These are phyloP conservation scores for Trachops cirrhosus DNA, from an alignment of 2,797 vertebrate species.

Conservation along the genomic window DNA sequence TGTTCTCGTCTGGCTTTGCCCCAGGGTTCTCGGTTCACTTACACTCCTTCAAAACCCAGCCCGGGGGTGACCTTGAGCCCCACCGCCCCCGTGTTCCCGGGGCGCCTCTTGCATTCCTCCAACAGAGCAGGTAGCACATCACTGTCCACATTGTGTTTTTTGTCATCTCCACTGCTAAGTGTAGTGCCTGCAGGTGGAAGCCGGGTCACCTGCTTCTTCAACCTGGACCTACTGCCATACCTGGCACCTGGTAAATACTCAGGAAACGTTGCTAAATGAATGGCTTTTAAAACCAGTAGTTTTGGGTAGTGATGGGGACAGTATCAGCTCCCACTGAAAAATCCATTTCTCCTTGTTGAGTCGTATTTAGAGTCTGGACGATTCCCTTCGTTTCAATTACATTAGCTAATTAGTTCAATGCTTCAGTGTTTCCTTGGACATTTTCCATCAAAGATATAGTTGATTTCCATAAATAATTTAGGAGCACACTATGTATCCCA, in stretches of 20 bases:
- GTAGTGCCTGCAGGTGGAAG: neutral
- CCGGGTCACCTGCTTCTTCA: neutral
- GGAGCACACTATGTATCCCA: neutral
- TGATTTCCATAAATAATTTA: slow-evolving; percentile 68
- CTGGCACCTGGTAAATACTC: neutral
- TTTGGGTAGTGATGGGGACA: neutral
- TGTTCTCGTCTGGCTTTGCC: neutral
- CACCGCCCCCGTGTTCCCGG: fast-evolving
- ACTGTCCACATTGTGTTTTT: fast-evolving
- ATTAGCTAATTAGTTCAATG: slow-evolving; percentile 69
- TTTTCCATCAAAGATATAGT: slow-evolving; percentile 56
- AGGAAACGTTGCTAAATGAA: neutral
- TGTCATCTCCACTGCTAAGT: neutral
- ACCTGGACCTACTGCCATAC: neutral
- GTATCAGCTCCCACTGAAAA: slow-evolving; percentile 62
- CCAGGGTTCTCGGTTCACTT: neutral
- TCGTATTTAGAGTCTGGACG: slow-evolving; percentile 58
- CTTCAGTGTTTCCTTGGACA: slow-evolving; percentile 60
- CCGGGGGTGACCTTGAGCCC: neutral
- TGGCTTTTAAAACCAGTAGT: neutral
- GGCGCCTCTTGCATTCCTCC: neutral
- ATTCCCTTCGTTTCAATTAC: slow-evolving; percentile 51
- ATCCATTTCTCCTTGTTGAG: slow-evolving; percentile 50
- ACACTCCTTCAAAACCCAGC: neutral
- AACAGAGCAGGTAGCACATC: neutral